Base-by-base conservation (phyloP, 2,113 vertebrate species). In the Aix galericulata region DNA sequence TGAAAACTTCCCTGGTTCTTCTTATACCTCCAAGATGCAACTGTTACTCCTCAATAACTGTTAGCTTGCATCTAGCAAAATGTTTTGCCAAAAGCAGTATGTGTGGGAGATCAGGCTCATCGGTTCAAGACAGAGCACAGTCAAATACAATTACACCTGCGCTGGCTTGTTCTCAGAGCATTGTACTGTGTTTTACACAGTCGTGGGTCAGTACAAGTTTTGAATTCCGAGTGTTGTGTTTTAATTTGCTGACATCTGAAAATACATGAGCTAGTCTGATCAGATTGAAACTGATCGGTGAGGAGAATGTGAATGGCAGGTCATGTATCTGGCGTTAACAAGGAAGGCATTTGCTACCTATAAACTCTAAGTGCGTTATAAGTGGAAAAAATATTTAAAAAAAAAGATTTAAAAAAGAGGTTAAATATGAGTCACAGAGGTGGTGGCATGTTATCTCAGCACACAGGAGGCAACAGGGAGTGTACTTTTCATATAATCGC, bases 371-470 rank as follows among this genome's bases (percentile, higher is more conserved):
- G 36, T 32, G 16, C 59, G 60, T 86, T 53, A 38, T 8, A 71
- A 53, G 46, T 91, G 21, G 87, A 94, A 88, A 64, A 64, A 69
- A 63, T 27, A 52, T 63, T 22, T 36, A 36, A 40, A 48, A 48
- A 46, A 46, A 48, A 48, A 21, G 20, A 22, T 48, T 46, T 48
- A 21, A 48, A 48, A 48, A 46, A 10, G 31, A 52, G 34, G n/a
- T 77, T 82, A 68, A 60, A 67, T 95, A 95, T 91, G 86, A 94
- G 80, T 94, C 68, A 71, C 67, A 74, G 95, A 93, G 46, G 63
- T 88, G 60, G 32, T 78, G 23, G 46, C 74, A 17, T 52, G 26
- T 93, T 80, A 40, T 66, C 78, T 95, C 76, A 86, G 59, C 68
- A 83, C 78, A 71, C 31, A 53, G 71, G 13, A 64, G 64, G 56